Base-by-base conservation (phyloP, 2,797 vertebrate genomes). In the Chaetodon trifasciatus region DNA sequence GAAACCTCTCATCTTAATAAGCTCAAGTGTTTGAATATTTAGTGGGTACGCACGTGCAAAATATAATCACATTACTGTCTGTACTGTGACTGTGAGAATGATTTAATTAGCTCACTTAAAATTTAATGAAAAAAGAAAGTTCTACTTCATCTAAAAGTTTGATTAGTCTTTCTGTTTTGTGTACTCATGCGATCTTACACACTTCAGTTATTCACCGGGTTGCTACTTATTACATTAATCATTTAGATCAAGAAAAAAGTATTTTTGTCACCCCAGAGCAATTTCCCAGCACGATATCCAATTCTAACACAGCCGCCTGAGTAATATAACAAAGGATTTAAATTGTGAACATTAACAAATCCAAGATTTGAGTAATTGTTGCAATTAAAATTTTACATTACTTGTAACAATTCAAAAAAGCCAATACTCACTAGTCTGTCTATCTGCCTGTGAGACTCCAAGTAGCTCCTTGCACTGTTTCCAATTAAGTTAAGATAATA, bases 21-120 rank as follows among this genome's bases (percentile, higher is more conserved):
- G 62, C 72, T 55, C 11, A 9, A 42, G 52, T 61, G 66, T 80
- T 73, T 76, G 52, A 82, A 77, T 65, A 84, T 79, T 78, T 60
- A 82, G 49, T 16, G 4, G 70, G 35, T 16, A 58, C 9, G 11
- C 28, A 62, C 46, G 28, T 49, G n/a, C 35, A 70, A 60, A 84
- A 35, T 47, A 66, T 84, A 81, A 88, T 78, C 76, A 61, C 44
- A 67, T 87, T 76, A 79, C 73, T 66, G 16, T 1, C 60, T 23
- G 28, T 3, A n/a, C 35, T 74, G 74, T 78, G 79, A 79, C 53
- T 40, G 42, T 2, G 21, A 56, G 49, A 37, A 21, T 39, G 3
- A 62, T 63, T 86, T 56, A 61, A 67, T 74, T 69, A 53, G 64
- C 28, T 76, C 9, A 23, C 60, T 79, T 67, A 64, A 28, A 65